Base-by-base conservation (phyloP, 37 sponge, comb jelly and placozoan species). In the Agelas oroides region DNA sequence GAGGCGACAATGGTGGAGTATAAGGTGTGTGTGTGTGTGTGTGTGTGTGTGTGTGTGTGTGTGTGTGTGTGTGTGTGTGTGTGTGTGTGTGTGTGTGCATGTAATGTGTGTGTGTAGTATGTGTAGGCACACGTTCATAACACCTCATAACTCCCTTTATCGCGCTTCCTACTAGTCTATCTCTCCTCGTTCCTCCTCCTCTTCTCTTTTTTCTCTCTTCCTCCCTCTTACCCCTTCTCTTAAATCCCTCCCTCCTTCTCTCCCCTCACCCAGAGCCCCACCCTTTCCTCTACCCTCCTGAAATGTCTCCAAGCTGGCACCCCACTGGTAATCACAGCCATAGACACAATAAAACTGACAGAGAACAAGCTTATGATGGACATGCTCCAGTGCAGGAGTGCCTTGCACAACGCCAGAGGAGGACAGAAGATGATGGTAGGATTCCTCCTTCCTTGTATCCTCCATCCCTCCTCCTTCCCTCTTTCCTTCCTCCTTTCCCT, bases 231-330 rank as follows among this genome's bases (percentile, higher is more conserved):
- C n/a, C n/a, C n/a, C n/a, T n/a, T n/a, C n/a, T n/a, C n/a, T n/a
- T n/a, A n/a, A n/a, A n/a, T n/a, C n/a, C n/a, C n/a, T n/a, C n/a
- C n/a, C n/a, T n/a, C n/a, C n/a, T n/a, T n/a, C n/a, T n/a, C n/a
- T n/a, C n/a, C n/a, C n/a, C n/a, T n/a, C n/a, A n/a, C 46, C 46
- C 62, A 85, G 86, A 20, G 34, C 33, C 72, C 71, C 0, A 62
- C 62, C 41, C 23, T 78, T 2, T 23, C 23, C 19, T 23, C 36
- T 14, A 21, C 32, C 1, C 69, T 94, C 34, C 16, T 76, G 19
- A 74, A 75, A 53, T 70, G 80, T 59, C 23, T 94, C 25, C 65
- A n/a, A 5, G 71, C 82, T 27, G 94, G 94, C 15, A 35, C 28
- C 17, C 57, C 80, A 38, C 62, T 94, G 58, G 59, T 90, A 0